Evolutionary conservation across 2,113 vertebrate genomes (phyloP), one percentile per base, ranked within the genome.

Genomic region (Sander vitreus): DNA sequence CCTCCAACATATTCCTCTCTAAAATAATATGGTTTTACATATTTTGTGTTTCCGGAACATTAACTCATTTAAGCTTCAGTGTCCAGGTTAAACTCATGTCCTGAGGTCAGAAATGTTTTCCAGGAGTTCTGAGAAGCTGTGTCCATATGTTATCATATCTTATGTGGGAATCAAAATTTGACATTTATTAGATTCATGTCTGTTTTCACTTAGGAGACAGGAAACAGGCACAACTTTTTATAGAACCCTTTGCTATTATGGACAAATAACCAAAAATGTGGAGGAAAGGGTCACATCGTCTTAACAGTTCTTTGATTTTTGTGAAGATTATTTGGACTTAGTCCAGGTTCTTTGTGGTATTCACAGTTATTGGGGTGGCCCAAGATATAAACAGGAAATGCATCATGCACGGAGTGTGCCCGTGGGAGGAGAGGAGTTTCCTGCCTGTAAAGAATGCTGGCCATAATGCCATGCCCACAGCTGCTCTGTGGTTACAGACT

Each of bases 341-440:
- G 15, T 85, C 84, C 76, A 73, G 27, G 12, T 25, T 3, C 43
- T 27, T 53, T 36, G 47, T 76, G 19, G 60, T 57, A 30, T 73
- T 80, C 21, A 81, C 62, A 85, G 70, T 58, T 80, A 43, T n/a
- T 72, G 77, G 80, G 69, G 74, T 86, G 73, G 39, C 21, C 12
- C 58, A 65, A 54, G 48, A 80, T 82, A 86, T 86, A 93, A 94
- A 93, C 93, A 94, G 90, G 93, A 95, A 88, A 89, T 60, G 30
- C 85, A 91, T 90, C 72, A 89, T 78, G 71, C 75, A 82, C 48
- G 65, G 23, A 82, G 50, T 91, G 89, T 89, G 47, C 88, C 83
- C 65, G 48, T 27, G 81, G 80, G 80, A 87, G 54, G 18, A 78
- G 58, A 93, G 55, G 80, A 45, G 76, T 89, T 86, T 86, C 77